A percentile compares a stretch with the other conserved stretches of the same genome.
Evolutionary conservation across 1,140 invertebrate species (phyloP).

Genomic region (Trichogramma pretiosum): DNA sequence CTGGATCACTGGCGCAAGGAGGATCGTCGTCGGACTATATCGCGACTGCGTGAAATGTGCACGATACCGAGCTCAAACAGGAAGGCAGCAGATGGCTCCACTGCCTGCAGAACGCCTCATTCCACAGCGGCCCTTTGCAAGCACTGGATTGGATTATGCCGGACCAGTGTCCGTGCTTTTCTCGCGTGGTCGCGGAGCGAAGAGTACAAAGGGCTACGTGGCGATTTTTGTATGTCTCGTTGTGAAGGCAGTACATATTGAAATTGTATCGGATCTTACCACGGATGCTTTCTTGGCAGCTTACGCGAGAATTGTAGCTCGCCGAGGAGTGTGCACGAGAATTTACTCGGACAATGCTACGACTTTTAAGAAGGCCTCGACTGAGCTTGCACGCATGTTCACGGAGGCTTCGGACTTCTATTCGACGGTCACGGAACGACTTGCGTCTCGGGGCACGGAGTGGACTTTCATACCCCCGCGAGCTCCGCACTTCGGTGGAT

Average conservation of each 20-base stretch:
- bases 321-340: background rate
- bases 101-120: background rate
- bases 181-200: too few species aligned
- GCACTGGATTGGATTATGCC: background rate
- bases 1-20: too few species aligned
- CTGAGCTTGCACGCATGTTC: background rate
- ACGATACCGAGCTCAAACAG: too few species aligned
- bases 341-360: background rate
- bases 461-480: background rate
- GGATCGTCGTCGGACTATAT: too few species aligned
- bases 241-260: too few species aligned
- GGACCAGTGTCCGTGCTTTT: too few species aligned
- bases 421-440: background rate
- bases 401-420: background rate
- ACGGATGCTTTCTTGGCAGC: background rate
- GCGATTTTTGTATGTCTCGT: too few species aligned
- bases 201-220: too few species aligned
- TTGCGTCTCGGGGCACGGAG: background rate
- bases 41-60: too few species aligned
- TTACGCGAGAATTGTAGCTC: background rate
- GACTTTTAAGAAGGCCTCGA: background rate
- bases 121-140: background rate
- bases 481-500: conserved; percentile 7
- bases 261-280: too few species aligned
- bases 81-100: background rate